Percentiles rank a stretch among this genome's conserved stretches.
phyloP scores from a whole-genome alignment of 2,797 vertebrate species.

The Halcyon leucocephala region DNA sequence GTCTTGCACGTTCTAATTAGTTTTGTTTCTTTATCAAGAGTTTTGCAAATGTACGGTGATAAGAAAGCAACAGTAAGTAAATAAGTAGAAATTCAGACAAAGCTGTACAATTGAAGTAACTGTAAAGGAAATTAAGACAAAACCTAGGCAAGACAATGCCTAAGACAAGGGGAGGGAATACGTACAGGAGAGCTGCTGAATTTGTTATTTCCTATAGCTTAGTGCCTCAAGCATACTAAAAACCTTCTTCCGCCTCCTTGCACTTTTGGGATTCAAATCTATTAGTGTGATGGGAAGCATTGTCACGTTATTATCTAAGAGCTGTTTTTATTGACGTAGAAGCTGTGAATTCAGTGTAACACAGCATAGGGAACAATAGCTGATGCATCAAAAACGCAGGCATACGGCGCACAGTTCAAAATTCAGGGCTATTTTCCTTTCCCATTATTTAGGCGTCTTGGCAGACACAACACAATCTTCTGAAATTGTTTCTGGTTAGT shows the following conservation, averaged over 20 bases:
- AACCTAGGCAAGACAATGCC: not conserved
- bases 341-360: not conserved
- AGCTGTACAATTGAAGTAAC: not conserved
- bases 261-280: not conserved
- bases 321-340: not conserved
- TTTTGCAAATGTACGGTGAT: not conserved
- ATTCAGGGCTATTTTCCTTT: slow-evolving; percentile 17
- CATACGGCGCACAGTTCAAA: not conserved
- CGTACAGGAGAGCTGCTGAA: not conserved
- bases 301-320: not conserved
- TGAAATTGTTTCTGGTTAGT: not conserved
- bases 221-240: not conserved
- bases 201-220: not conserved
- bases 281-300: not conserved
- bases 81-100: not conserved
- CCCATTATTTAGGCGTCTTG: slow-evolving; percentile 10
- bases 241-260: not conserved
- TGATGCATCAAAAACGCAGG: not conserved
- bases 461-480: not conserved
- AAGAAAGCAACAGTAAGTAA: not conserved
- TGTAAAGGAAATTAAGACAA: not conserved
- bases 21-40: not conserved
- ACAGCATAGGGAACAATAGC: not conserved
- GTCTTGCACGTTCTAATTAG: not conserved
- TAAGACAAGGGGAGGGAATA: not conserved